phyloP scores from a whole-genome alignment of 2,888 invertebrate genomes.

The Ochropleura leucogaster region DNA sequence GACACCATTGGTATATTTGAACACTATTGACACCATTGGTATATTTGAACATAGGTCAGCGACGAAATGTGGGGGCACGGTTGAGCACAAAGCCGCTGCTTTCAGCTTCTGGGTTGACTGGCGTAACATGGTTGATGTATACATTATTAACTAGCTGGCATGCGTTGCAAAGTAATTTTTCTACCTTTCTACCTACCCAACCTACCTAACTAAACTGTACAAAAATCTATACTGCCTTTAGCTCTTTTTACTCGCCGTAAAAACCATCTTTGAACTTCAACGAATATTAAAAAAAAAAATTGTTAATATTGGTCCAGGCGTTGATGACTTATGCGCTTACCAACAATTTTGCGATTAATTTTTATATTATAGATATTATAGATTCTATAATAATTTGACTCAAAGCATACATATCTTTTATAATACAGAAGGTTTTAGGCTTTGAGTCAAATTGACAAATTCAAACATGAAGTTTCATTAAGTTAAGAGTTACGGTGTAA shows the following conservation, averaged over 20 bases:
- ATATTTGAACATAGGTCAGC: not conserved
- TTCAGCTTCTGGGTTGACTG: not conserved
- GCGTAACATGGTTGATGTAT: not conserved
- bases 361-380: too few relatives aligned
- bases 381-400: not conserved
- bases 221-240: too few relatives aligned
- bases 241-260: too few relatives aligned
- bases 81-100: not conserved
- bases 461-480: slow-evolving; percentile 3
- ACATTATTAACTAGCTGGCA: not conserved
- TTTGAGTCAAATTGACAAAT: slow-evolving; percentile 6
- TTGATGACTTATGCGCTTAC: too few relatives aligned
- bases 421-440: not conserved
- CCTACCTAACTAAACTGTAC: too few relatives aligned
- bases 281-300: too few relatives aligned
- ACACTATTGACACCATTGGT: too few relatives aligned
- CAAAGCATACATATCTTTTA: not conserved
- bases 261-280: too few relatives aligned
- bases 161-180: too few relatives aligned
- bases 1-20: not conserved
- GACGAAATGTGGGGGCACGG: not conserved
- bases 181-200: too few relatives aligned
- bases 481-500: slow-evolving; percentile 1
- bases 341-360: too few relatives aligned
- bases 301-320: too few relatives aligned